phyloP scores from a whole-genome alignment of 2,888 invertebrate genomes.

The Heliconius aoede region DNA sequence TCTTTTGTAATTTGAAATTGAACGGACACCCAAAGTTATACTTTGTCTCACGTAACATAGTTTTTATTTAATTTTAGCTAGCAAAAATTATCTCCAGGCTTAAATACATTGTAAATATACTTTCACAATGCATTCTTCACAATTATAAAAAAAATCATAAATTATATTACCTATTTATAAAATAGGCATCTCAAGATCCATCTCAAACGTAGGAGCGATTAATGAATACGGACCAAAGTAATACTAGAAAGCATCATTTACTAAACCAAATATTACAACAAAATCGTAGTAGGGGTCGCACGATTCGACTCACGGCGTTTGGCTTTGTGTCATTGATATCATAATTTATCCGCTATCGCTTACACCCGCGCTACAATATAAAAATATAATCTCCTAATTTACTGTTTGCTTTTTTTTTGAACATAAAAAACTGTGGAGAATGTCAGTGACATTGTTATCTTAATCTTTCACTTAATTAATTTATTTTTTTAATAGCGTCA shows the following conservation, averaged over 20 bases:
- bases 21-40: too few relatives aligned
- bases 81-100: too few relatives aligned
- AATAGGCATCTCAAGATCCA: too few relatives aligned
- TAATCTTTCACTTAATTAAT: background rate
- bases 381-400: slow-evolving; percentile 42
- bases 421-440: background rate
- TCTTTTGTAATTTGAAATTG: background rate
- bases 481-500: background rate
- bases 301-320: slow-evolving; percentile 46
- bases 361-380: slow-evolving; percentile 39
- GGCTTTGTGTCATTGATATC: slow-evolving; percentile 53
- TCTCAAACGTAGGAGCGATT: too few relatives aligned
- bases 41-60: too few relatives aligned
- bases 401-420: slow-evolving; percentile 29
- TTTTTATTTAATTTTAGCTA: too few relatives aligned
- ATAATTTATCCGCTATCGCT: slow-evolving; percentile 53
- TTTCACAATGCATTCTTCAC: too few relatives aligned
- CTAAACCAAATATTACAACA: background rate
- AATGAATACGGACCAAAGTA: too few relatives aligned
- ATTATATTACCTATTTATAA: too few relatives aligned
- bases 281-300: slow-evolving; percentile 47
- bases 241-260: background rate
- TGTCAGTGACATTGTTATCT: background rate
- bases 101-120: too few relatives aligned
- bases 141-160: too few relatives aligned